These are phyloP conservation scores for Scaptomyza hsui DNA, from an alignment of 1,140 invertebrate species.

Conservation along the genomic window DNA sequence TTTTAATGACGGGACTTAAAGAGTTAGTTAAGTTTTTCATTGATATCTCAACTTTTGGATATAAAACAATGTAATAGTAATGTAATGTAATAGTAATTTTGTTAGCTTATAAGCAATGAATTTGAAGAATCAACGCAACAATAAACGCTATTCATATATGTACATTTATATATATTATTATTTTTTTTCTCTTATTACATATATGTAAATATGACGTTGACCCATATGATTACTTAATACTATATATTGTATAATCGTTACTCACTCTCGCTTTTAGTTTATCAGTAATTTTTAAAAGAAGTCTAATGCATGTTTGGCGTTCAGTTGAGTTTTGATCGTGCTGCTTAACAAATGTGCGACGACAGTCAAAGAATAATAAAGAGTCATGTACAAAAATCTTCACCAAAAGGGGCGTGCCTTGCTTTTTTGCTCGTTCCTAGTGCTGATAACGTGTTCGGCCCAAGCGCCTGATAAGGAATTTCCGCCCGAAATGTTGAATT, in stretches of 20 bases:
- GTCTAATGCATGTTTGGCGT: slow-evolving; percentile 1
- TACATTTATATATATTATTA: background rate
- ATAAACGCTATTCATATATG: too few relatives aligned
- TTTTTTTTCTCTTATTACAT: too few relatives aligned
- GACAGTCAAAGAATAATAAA: background rate
- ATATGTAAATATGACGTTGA: background rate
- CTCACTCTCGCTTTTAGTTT: slow-evolving; percentile 1
- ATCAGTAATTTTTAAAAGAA: slow-evolving; percentile 5
- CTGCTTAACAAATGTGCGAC: slow-evolving; percentile 5
- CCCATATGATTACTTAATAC: background rate
- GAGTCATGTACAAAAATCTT: background rate
- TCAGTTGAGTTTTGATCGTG: slow-evolving; percentile 28
- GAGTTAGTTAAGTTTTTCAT: too few relatives aligned
- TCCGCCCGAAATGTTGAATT: slow-evolving; percentile 3
- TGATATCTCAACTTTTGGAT: too few relatives aligned
- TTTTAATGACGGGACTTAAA: too few relatives aligned
- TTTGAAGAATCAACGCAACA: too few relatives aligned
- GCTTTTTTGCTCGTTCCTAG: background rate
- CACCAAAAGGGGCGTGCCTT: background rate
- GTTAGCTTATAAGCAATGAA: too few relatives aligned
- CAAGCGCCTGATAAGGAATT: slow-evolving; percentile 1
- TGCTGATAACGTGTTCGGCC: slow-evolving; percentile 3
- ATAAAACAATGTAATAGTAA: too few relatives aligned
- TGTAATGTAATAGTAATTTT: too few relatives aligned
- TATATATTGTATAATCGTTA: background rate